phyloP scores from a whole-genome alignment of 2,888 invertebrate species.

The Xestoiulus laeticollis region DNA sequence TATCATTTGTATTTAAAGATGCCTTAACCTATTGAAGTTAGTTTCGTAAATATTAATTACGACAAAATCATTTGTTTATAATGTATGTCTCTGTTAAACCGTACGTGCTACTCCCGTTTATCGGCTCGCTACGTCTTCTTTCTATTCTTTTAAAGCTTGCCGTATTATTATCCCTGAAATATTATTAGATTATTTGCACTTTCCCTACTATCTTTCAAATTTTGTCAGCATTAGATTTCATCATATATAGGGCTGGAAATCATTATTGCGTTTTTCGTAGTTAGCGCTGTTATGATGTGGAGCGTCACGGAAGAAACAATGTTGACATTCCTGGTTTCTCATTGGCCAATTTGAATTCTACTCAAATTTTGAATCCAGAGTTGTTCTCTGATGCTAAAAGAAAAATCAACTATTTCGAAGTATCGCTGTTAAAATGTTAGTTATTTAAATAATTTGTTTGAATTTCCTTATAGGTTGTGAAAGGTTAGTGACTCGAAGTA shows the following conservation, averaged over 20 bases:
- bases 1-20: not conserved
- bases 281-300: conserved; percentile 17
- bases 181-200: not conserved
- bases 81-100: not conserved
- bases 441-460: no score
- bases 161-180: not conserved
- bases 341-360: conserved; percentile 24
- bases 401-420: no score
- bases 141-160: not conserved
- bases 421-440: no score
- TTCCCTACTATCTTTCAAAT: not conserved
- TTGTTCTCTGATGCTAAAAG: not conserved
- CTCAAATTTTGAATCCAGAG: not conserved
- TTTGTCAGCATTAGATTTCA: not conserved
- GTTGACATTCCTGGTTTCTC: not conserved
- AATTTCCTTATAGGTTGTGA: no score
- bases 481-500: no score
- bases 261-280: not conserved
- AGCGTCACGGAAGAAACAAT: not conserved
- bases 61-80: not conserved
- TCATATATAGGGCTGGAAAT: not conserved
- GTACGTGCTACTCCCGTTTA: not conserved
- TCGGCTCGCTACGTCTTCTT: not conserved
- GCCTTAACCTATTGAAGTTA: not conserved
- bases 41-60: not conserved